phyloP scores from a whole-genome alignment of 2,113 vertebrate genomes.

The Piprites chloris region DNA sequence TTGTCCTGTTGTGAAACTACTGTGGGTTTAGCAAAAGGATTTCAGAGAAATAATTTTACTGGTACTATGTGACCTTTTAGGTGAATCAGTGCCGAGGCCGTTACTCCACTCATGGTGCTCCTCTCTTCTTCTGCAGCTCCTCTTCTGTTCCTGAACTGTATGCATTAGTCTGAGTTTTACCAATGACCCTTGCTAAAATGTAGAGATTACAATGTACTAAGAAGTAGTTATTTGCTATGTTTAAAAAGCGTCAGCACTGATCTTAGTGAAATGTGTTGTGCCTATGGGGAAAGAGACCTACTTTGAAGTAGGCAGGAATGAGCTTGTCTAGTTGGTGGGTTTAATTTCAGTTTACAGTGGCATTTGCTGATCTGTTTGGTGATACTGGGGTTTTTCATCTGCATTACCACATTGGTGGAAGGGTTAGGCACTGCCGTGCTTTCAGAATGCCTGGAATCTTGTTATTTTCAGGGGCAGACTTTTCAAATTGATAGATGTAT shows the following conservation, averaged over 20 bases:
- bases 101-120: not conserved
- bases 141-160: not conserved
- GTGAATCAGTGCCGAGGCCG: accelerated
- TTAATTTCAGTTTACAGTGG: slow-evolving; percentile 60
- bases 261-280: slow-evolving; percentile 47
- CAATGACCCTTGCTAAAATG: not conserved
- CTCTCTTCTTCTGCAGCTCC: not conserved
- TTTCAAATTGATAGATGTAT: not conserved
- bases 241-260: slow-evolving; percentile 21
- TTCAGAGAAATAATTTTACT: not conserved
- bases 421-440: not conserved
- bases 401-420: not conserved
- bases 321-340: slow-evolving; percentile 34
- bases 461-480: not conserved
- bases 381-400: slow-evolving; percentile 38
- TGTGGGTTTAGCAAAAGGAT: not conserved
- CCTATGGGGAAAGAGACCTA: slow-evolving; percentile 33
- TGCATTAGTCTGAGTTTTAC: not conserved
- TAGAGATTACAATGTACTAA: not conserved
- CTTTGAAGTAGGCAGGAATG: slow-evolving; percentile 61
- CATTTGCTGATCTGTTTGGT: slow-evolving; percentile 39
- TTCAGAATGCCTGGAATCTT: slow-evolving; percentile 53
- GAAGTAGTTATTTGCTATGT: slow-evolving; percentile 42
- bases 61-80: not conserved
- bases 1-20: not conserved